A percentile compares a stretch with the other conserved stretches of the same genome.
Conservation (phyloP, 2,113 vertebrate genomes). For the Procavia capensis region DNA sequence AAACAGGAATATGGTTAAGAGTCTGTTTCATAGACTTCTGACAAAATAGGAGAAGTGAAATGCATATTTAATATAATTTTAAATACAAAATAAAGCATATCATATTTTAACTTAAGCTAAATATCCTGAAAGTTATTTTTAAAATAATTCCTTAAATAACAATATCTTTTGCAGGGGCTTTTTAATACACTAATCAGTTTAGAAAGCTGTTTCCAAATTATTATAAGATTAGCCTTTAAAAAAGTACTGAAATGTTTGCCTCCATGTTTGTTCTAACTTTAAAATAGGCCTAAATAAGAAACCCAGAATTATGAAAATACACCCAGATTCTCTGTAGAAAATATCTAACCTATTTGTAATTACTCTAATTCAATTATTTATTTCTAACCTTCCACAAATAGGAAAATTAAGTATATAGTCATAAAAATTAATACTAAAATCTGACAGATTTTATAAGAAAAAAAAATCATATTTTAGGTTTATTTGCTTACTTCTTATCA, state of each 20-base stretch:
- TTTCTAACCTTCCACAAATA: neutral
- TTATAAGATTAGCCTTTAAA: neutral
- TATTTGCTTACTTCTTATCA: neutral
- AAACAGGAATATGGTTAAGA: neutral
- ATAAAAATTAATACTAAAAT: neutral
- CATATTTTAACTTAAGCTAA: neutral
- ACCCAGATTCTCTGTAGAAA: neutral
- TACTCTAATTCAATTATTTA: neutral
- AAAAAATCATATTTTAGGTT: neutral
- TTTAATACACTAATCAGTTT: neutral
- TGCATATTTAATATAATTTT: neutral
- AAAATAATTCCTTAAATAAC: neutral
- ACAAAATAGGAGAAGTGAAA: neutral
- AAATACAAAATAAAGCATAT: neutral
- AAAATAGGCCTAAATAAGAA: conserved; percentile 13
- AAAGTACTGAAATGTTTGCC: neutral
- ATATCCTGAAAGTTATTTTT: neutral
- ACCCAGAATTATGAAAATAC: conserved; percentile 66
- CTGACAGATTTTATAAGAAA: neutral
- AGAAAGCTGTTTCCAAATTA: neutral
- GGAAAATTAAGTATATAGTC: neutral
- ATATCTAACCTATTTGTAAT: neutral
- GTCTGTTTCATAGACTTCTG: neutral
- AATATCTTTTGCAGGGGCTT: neutral
- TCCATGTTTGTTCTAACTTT: neutral